Percentiles rank a stretch among this genome's conserved stretches.
These are phyloP conservation scores for Solea senegalensis DNA, from an alignment of 2,113 vertebrate genomes.

Conservation along the genomic window DNA sequence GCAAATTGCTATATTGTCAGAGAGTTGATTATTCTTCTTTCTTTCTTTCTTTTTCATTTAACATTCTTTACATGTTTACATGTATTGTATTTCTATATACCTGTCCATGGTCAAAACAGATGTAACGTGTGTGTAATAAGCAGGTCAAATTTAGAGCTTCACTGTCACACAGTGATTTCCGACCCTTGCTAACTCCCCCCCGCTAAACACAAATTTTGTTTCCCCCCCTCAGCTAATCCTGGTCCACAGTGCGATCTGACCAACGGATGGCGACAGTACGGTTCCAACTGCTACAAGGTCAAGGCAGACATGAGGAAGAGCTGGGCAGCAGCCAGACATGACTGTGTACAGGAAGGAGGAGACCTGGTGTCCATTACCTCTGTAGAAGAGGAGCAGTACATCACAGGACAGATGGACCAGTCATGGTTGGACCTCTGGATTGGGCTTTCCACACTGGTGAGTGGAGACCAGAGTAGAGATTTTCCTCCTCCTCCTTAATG, in stretches of 20 bases:
- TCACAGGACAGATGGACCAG: slow-evolving; percentile 49
- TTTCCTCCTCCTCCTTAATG: not conserved
- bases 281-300: slow-evolving; percentile 80
- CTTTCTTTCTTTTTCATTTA: no score
- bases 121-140: no score
- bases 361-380: slow-evolving; percentile 79
- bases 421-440: slow-evolving; percentile 77
- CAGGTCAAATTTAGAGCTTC: no score
- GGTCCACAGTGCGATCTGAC: slow-evolving; percentile 70
- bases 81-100: no score
- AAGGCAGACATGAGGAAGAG: slow-evolving; percentile 59
- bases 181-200: no score
- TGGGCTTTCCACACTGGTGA: slow-evolving; percentile 81
- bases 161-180: no score
- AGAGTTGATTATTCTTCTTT: no score
- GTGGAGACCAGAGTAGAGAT: not conserved
- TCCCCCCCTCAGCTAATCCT: slow-evolving; percentile 68
- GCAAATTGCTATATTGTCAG: no score
- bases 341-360: slow-evolving; percentile 77
- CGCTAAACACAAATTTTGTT: not conserved
- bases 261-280: slow-evolving; percentile 68
- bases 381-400: slow-evolving; percentile 67
- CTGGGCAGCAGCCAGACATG: slow-evolving; percentile 73
- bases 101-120: no score
- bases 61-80: no score